Percentiles rank a stretch among this genome's conserved stretches.
These are phyloP conservation scores for Papilio xuthus DNA, from an alignment of 1,140 invertebrate genomes.

Conservation along the genomic window DNA sequence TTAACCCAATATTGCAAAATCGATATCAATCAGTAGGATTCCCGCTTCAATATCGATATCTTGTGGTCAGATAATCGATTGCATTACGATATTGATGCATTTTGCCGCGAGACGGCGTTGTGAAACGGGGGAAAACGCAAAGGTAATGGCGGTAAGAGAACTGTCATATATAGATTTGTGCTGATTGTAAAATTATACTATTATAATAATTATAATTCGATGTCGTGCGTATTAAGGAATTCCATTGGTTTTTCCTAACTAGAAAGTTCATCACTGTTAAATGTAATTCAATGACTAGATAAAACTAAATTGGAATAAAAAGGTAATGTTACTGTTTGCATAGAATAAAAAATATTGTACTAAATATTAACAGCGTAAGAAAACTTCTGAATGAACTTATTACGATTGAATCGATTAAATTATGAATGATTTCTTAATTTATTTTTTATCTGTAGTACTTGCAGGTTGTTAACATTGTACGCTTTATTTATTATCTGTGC, in stretches of 20 bases:
- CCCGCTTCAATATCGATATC: neutral
- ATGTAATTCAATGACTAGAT: too few species aligned
- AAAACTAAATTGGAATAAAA: too few species aligned
- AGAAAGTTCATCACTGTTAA: neutral
- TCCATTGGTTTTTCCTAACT: neutral
- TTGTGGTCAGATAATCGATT: constrained; percentile 31
- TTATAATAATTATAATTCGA: neutral
- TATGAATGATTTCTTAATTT: neutral
- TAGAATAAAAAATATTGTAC: too few species aligned
- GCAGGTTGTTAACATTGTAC: neutral
- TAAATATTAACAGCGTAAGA: too few species aligned
- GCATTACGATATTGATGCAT: neutral
- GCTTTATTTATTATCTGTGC: neutral
- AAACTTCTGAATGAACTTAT: neutral
- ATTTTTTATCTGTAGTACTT: neutral
- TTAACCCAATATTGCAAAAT: neutral
- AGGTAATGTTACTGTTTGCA: too few species aligned
- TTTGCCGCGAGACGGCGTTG: neutral
- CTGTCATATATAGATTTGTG: neutral
- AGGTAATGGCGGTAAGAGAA: neutral
- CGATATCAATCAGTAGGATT: neutral
- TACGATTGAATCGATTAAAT: neutral
- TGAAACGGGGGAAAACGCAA: neutral
- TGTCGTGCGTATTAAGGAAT: too few species aligned
- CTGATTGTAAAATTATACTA: neutral